phyloP scores from a whole-genome alignment of 2,113 vertebrate genomes.

The Microtus ochrogaster region DNA sequence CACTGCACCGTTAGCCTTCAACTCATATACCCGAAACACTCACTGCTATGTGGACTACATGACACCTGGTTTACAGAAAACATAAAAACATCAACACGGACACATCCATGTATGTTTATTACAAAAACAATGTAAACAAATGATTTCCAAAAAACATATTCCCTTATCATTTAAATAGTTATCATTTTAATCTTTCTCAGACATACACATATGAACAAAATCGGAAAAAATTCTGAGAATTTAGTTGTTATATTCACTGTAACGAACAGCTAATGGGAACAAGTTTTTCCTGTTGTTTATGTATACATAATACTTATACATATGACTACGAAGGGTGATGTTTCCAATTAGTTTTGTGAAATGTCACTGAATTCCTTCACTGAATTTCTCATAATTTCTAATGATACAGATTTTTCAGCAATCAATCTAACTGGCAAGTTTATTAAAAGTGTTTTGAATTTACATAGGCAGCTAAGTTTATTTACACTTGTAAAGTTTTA shows the following conservation, averaged over 20 bases:
- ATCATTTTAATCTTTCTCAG: neutral
- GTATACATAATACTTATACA: neutral
- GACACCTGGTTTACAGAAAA: neutral
- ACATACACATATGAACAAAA: neutral
- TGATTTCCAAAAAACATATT: neutral
- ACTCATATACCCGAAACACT: neutral
- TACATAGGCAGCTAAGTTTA: neutral
- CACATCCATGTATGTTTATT: fast-evolving
- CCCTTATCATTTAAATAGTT: neutral
- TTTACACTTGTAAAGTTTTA: neutral
- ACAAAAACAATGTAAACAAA: neutral
- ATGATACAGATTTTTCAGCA: neutral
- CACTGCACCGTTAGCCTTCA: neutral
- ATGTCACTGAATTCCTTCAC: neutral
- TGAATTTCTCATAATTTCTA: neutral
- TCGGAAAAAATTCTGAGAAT: neutral
- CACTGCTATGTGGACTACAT: neutral
- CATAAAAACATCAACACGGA: neutral
- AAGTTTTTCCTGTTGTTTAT: neutral
- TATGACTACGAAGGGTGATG: neutral
- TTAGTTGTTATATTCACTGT: neutral
- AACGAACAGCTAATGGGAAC: neutral
- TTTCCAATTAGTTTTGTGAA: neutral
- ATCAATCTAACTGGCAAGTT: neutral
- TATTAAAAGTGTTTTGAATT: neutral